phyloP scores from a whole-genome alignment of 2,797 vertebrate species.

The Hypotaenidia philippensis region DNA sequence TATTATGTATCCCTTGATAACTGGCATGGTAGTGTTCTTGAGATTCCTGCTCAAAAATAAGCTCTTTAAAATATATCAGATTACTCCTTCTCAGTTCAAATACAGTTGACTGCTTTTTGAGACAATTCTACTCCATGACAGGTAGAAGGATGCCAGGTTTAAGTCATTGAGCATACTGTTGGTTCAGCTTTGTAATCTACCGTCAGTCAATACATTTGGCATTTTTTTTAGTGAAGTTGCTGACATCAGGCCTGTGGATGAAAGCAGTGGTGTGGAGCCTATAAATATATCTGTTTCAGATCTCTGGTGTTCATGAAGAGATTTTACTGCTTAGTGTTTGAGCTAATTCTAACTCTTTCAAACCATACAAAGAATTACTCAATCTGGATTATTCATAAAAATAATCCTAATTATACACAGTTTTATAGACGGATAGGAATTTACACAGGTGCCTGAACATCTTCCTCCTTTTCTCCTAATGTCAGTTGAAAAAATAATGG shows the following conservation, averaged over 20 bases:
- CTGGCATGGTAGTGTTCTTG: background rate
- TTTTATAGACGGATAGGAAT: background rate
- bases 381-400: background rate
- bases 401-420: background rate
- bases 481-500: background rate
- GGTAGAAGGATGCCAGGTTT: background rate
- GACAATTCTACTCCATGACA: background rate
- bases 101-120: background rate
- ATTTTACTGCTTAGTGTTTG: background rate
- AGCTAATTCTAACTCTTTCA: background rate
- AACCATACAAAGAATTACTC: background rate
- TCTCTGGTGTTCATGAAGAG: background rate
- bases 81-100: slow-evolving; percentile 20
- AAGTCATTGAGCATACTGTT: background rate
- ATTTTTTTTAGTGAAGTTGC: background rate
- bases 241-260: background rate
- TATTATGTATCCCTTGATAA: background rate
- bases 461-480: background rate
- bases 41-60: background rate
- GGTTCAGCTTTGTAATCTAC: slow-evolving; percentile 19
- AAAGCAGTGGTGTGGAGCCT: background rate
- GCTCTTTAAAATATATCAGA: background rate
- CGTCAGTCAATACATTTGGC: background rate
- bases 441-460: background rate
- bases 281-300: background rate